Evolutionary conservation across 2,888 invertebrate species (phyloP).

Genomic region (Hylaea fasciaria): DNA sequence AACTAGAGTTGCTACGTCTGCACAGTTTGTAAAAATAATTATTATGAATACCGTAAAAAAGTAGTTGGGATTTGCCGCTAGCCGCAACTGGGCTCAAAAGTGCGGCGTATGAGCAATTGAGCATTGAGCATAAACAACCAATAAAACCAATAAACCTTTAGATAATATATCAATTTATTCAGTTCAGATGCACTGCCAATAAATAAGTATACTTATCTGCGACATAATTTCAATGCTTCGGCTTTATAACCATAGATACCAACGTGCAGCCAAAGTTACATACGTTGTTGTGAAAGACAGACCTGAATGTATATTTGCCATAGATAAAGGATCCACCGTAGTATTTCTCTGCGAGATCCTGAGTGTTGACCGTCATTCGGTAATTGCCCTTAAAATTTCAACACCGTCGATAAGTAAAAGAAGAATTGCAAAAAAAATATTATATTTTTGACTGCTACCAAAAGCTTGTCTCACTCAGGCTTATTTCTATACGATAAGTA

Average conservation of each 20-base stretch:
- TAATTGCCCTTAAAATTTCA: conserved; percentile 54
- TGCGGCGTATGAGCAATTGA: no score
- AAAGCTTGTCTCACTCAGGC: no score
- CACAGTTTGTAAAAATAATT: no score
- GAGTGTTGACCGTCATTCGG: conserved; percentile 45
- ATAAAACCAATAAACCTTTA: no score
- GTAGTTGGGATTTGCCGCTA: no score
- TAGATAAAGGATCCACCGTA: conserved; percentile 59
- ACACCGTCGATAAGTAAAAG: background rate
- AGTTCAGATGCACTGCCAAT: no score
- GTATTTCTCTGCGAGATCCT: conserved; percentile 50
- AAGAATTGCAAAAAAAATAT: background rate
- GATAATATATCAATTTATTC: no score
- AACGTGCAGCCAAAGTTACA: conserved; percentile 41
- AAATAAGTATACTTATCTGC: background rate
- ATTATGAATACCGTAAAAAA: no score
- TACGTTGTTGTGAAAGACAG: conserved; percentile 44
- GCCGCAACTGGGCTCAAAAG: no score
- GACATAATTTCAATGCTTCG: background rate
- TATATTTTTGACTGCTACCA: background rate
- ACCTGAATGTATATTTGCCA: conserved; percentile 55
- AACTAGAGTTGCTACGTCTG: no score
- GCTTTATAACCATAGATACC: background rate
- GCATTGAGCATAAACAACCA: no score
- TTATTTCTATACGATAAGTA: no score